A percentile compares a stretch with the other conserved stretches of the same genome.
phyloP scores from a whole-genome alignment of 1,140 invertebrate species.

The Drosophila nannoptera region DNA sequence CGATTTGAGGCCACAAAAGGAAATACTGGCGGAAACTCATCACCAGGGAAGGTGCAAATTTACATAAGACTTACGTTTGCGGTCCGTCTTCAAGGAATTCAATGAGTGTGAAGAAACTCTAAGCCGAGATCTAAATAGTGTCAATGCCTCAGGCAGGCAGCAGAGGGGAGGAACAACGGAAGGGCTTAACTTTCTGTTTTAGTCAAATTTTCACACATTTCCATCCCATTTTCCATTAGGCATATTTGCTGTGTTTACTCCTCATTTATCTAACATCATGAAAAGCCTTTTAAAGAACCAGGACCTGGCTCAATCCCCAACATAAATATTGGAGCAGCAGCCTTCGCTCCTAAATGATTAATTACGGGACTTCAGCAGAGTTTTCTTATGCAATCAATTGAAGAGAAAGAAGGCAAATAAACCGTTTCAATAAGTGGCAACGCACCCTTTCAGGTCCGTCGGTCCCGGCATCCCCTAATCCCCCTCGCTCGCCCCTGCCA shows the following conservation, averaged over 20 bases:
- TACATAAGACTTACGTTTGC: too few species aligned
- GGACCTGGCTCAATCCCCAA: slow-evolving; percentile 50
- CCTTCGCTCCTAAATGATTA: slow-evolving; percentile 51
- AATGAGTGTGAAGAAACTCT: too few species aligned
- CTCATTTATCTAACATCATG: neutral
- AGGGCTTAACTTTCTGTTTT: too few species aligned
- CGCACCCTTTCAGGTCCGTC: slow-evolving; percentile 15
- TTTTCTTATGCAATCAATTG: slow-evolving; percentile 67
- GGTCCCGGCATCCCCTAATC: slow-evolving; percentile 43
- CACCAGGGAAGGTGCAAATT: slow-evolving; percentile 14
- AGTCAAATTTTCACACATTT: too few species aligned
- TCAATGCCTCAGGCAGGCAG: too few species aligned
- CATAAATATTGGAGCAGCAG: slow-evolving; percentile 59
- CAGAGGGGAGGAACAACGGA: too few species aligned
- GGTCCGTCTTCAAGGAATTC: too few species aligned
- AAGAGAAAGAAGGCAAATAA: slow-evolving; percentile 28
- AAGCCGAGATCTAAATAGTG: too few species aligned
- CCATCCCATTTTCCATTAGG: too few species aligned
- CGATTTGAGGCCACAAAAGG: slow-evolving; percentile 43
- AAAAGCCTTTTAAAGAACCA: slow-evolving; percentile 4
- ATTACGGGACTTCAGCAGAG: slow-evolving; percentile 61
- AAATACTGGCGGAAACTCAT: slow-evolving; percentile 44
- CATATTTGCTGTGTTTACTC: too few species aligned
- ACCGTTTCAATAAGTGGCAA: slow-evolving; percentile 56
- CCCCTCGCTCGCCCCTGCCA: slow-evolving; percentile 7